Evolutionary conservation across 1,140 invertebrate species (phyloP).

Genomic region (Globodera ellingtonae): DNA sequence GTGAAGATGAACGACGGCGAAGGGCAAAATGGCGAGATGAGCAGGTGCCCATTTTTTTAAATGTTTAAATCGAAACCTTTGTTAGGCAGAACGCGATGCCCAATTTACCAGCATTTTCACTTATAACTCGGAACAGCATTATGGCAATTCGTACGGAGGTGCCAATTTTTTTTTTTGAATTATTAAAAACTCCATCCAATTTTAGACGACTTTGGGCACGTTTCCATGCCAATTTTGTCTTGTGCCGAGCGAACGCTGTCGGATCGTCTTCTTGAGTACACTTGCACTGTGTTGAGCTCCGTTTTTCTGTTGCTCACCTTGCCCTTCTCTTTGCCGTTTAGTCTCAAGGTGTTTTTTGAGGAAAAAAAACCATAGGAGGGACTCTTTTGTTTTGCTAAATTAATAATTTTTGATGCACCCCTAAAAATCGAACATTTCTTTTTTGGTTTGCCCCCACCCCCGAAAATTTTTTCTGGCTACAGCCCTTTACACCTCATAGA

Average conservation of each 20-base stretch:
- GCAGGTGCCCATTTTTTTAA: background rate
- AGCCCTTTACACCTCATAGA: too few species aligned
- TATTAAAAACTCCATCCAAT: conserved; percentile 16
- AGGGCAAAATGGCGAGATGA: background rate
- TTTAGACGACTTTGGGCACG: conserved; percentile 7
- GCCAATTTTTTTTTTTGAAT: conserved; percentile 14
- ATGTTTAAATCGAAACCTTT: background rate
- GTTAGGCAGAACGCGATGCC: background rate
- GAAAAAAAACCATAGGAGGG: too few species aligned
- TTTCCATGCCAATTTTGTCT: background rate
- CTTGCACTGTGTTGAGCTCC: conserved; percentile 25
- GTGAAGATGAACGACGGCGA: background rate
- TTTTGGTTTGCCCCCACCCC: too few species aligned
- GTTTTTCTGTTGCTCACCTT: conserved; percentile 45
- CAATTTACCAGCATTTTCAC: conserved; percentile 42
- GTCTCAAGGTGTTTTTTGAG: conserved; percentile 43
- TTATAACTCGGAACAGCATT: conserved; percentile 51
- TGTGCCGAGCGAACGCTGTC: conserved; percentile 3
- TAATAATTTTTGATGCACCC: too few species aligned
- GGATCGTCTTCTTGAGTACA: conserved; percentile 15
- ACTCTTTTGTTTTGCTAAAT: too few species aligned
- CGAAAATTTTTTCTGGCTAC: too few species aligned
- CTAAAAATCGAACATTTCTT: too few species aligned
- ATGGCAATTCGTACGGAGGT: conserved; percentile 30
- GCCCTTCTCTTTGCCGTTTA: conserved; percentile 49